Evolutionary conservation across 2,797 vertebrate genomes (phyloP).

Genomic region (Parambassis ranga): DNA sequence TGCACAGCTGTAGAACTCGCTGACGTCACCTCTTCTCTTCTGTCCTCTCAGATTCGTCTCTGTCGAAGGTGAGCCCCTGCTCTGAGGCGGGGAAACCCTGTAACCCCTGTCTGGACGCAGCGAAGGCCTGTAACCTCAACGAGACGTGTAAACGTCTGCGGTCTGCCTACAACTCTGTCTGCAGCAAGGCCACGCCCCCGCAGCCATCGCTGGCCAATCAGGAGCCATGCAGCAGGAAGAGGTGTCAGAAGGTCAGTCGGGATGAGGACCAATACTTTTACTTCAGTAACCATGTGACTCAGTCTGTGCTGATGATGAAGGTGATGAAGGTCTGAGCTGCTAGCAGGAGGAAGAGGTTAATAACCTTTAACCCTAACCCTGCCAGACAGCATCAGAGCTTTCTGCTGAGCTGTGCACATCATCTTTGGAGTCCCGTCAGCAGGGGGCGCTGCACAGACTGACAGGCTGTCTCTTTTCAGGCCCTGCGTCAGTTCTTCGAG

Average conservation of each 20-base stretch:
- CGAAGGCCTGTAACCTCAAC: slow-evolving; percentile 96
- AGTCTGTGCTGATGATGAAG: neutral
- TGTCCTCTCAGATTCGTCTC: slow-evolving; percentile 73
- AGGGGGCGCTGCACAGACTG: no score
- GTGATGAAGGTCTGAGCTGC: neutral
- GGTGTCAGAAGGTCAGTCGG: slow-evolving; percentile 93
- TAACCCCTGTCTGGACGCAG: slow-evolving; percentile 91
- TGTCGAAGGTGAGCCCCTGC: slow-evolving; percentile 86
- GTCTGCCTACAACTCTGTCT: slow-evolving; percentile 90
- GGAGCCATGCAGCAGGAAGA: slow-evolving; percentile 88
- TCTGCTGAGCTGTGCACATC: no score
- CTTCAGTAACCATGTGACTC: no score
- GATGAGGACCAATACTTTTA: no score
- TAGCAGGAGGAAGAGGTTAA: slow-evolving; percentile 5
- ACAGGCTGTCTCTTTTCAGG: no score
- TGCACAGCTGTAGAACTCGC: no score
- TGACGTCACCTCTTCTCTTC: neutral
- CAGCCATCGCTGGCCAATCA: slow-evolving; percentile 58
- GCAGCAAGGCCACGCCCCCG: slow-evolving; percentile 82
- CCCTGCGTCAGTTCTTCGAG: slow-evolving; percentile 94
- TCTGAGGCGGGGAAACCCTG: slow-evolving; percentile 89
- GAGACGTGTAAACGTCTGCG: slow-evolving; percentile 92
- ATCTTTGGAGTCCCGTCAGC: no score
- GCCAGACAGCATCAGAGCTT: no score
- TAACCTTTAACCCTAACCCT: slow-evolving; percentile 22